phyloP scores from a whole-genome alignment of 2,797 vertebrate species.

The Coracias cyanogaster region DNA sequence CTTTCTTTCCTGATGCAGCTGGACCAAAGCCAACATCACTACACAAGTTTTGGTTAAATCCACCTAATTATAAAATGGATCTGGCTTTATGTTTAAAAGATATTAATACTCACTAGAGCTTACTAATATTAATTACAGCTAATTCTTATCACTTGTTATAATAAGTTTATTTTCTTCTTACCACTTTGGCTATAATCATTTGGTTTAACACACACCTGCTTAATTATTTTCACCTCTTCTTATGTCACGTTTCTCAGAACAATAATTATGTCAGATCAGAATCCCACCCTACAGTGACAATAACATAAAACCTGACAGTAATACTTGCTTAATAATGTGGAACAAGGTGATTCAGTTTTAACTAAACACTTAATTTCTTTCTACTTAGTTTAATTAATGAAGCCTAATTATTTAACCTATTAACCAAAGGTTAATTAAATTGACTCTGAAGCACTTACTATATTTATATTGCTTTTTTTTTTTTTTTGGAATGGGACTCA shows the following conservation, averaged over 20 bases:
- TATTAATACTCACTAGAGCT: neutral
- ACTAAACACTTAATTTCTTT: neutral
- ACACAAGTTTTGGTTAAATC: neutral
- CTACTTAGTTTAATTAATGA: constrained; percentile 35
- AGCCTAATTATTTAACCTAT: constrained; percentile 28
- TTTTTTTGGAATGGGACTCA: neutral
- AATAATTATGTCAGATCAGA: neutral
- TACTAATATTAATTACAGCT: neutral
- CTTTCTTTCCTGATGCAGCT: neutral
- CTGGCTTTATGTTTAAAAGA: neutral
- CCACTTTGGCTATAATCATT: neutral
- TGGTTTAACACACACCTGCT: neutral
- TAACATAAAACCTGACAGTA: neutral
- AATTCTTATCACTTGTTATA: neutral
- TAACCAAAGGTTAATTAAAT: constrained; percentile 35
- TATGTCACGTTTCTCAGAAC: neutral
- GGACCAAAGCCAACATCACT: neutral
- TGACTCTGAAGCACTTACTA: neutral
- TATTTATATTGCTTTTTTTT: neutral
- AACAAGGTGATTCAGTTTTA: neutral
- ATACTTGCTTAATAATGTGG: neutral
- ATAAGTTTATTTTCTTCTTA: neutral
- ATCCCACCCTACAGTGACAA: neutral
- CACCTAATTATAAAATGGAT: neutral
- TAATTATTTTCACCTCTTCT: constrained; percentile 17